phyloP scores from a whole-genome alignment of 2,113 vertebrate genomes.

The Lycaon pictus region DNA sequence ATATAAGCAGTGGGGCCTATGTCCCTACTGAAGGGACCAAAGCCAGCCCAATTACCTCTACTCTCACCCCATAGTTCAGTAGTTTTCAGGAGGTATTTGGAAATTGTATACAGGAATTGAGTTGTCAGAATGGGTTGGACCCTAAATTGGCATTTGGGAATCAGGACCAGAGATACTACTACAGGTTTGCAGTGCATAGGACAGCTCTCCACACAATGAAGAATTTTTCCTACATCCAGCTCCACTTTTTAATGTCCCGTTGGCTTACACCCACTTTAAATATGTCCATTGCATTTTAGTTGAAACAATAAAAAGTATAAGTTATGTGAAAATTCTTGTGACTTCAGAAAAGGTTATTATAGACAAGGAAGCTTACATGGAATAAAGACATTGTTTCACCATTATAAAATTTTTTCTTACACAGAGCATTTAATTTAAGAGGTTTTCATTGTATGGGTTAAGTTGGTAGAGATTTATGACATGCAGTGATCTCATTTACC shows the following conservation, averaged over 20 bases:
- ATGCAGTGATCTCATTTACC: not conserved
- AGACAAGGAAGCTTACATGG: not conserved
- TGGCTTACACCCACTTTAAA: not conserved
- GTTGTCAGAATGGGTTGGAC: not conserved
- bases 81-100: not conserved
- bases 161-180: not conserved
- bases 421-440: not conserved
- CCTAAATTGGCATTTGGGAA: not conserved
- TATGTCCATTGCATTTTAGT: not conserved
- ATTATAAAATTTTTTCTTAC: not conserved
- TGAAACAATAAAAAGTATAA: not conserved
- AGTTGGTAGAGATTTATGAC: not conserved
- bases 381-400: not conserved
- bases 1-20: not conserved
- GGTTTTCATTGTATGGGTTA: not conserved
- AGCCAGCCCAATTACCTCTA: not conserved
- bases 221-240: not conserved
- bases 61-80: not conserved
- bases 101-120: not conserved
- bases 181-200: not conserved
- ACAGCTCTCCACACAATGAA: not conserved
- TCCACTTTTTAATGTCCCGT: not conserved
- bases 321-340: not conserved
- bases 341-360: not conserved
- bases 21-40: not conserved